Conservation (phyloP, 1,140 invertebrate genomes). For the Drosophila lowei region DNA sequence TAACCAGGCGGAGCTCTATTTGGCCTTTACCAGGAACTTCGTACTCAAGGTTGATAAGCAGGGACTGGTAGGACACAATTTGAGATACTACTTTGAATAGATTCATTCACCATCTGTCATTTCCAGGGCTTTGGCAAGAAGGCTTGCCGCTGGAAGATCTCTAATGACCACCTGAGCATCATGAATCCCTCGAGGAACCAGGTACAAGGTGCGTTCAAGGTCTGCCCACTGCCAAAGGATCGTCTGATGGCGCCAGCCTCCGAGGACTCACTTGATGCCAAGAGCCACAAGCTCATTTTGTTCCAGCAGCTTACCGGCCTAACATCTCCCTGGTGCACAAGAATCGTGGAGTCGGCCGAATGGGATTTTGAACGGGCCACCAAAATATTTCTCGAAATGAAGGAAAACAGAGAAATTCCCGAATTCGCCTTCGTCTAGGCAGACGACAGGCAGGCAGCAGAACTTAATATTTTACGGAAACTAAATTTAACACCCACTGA, state of each 20-base stretch:
- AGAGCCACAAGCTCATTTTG: conserved; percentile 63
- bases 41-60: conserved; percentile 43
- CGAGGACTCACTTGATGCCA: conserved; percentile 47
- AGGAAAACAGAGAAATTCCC: conserved; percentile 34
- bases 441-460: too few species aligned
- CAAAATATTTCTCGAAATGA: conserved; percentile 45
- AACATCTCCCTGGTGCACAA: conserved; percentile 67
- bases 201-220: conserved; percentile 56
- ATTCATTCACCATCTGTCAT: too few species aligned
- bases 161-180: conserved; percentile 63
- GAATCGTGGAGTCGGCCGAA: conserved; percentile 62
- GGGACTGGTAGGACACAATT: conserved; percentile 24
- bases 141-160: conserved; percentile 49
- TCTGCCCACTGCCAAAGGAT: conserved; percentile 10
- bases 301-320: conserved; percentile 70
- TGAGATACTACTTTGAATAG: not conserved
- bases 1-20: conserved; percentile 6
- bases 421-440: conserved; percentile 43
- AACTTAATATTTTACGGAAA: not conserved
- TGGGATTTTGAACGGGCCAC: conserved; percentile 62
- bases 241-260: not conserved
- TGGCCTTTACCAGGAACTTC: conserved; percentile 61
- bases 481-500: too few species aligned
- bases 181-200: conserved; percentile 55
- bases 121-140: conserved; percentile 47